Evolutionary conservation across 2,113 vertebrate species (phyloP).

Genomic region (Serilophus lunatus): DNA sequence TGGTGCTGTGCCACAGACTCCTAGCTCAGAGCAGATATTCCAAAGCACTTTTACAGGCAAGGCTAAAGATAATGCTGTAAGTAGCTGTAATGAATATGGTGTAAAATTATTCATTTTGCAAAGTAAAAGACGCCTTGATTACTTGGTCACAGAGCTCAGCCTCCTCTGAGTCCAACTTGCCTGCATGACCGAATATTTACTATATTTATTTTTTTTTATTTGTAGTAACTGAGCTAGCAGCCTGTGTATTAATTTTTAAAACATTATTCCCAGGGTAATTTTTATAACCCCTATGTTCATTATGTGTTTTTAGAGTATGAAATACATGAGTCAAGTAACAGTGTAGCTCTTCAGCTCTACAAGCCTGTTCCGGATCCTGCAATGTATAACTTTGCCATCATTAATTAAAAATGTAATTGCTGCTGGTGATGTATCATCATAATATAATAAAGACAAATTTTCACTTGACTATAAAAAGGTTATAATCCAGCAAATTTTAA

Average conservation of each 20-base stretch:
- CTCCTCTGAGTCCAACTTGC: neutral
- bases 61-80: neutral
- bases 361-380: neutral
- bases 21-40: neutral
- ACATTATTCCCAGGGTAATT: neutral
- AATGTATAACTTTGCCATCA: neutral
- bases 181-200: neutral
- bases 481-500: neutral
- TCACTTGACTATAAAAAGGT: neutral
- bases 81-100: neutral
- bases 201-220: neutral
- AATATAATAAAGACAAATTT: constrained; percentile 5
- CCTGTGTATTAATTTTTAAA: neutral
- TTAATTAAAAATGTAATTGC: constrained; percentile 45
- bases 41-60: neutral
- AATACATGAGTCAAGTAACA: neutral
- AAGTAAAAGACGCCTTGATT: neutral
- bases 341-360: neutral
- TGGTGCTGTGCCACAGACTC: neutral
- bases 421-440: neutral
- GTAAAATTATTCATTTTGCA: neutral
- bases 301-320: neutral
- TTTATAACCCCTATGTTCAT: neutral
- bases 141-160: neutral
- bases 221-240: neutral